Base-by-base conservation (phyloP, 2,113 vertebrate genomes). In the Ochotona princeps region DNA sequence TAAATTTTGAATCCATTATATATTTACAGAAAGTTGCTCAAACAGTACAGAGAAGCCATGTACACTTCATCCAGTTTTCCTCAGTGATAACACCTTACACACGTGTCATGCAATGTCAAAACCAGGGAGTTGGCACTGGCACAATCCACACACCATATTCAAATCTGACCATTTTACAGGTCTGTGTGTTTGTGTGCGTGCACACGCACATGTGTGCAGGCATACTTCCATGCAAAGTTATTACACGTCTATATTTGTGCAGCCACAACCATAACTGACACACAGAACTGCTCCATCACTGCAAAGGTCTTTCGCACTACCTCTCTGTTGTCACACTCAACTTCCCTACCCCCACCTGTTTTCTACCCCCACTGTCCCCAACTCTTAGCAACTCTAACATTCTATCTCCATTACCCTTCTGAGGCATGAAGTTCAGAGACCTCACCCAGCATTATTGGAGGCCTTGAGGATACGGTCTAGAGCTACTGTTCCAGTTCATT, bases 1-100 rank as follows among this genome's bases (percentile, higher is more conserved):
- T 51, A 47, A 44, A 44, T 82, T 88, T 51, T 91, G 35, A 94
- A 94, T 80, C 80, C 80, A 85, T 49, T 83, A 84, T 1, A 81
- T 25, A 93, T 60, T 87, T 44, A 88, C 11, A 66, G 63, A 51
- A 87, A 84, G 44, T 35, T 94, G 3, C 2, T 61, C 85, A 92
- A 66, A 49, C 17, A 92, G 28, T 76, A 72, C 13, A 91, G 66
- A 60, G 28, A 49, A 70, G 18, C 49, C 51, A 75, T 2, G 8
- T 65, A 75, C n/a, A 4, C 30, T 73, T 61, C 66, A 72, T 70
- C 51, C 51, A 81, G 47, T 63, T 75, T 69, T 8, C 49, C 51
- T 74, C 61, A 61, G 11, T 17, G 54, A 57, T 51, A 76, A 76
- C 9, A 76, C 82, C 49, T 75, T 72, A 73, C 20, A 25, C 44